phyloP scores from a whole-genome alignment of 92 coral and sea anemone species.

The Ricordea florida region DNA sequence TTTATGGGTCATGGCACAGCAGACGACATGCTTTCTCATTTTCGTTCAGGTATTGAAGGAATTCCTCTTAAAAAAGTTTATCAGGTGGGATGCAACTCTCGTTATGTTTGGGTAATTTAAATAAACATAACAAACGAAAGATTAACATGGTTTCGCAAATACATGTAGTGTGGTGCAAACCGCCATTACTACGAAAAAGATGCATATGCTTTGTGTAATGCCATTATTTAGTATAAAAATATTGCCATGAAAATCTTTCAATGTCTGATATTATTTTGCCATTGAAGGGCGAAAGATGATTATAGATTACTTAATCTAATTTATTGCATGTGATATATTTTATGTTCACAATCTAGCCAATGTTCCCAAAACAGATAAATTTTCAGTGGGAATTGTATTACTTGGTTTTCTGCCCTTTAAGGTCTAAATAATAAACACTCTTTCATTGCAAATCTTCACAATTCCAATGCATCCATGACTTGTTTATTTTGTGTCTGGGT shows the following conservation, averaged over 20 bases:
- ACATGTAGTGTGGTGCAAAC: no score
- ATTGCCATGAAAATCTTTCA: conserved; percentile 9
- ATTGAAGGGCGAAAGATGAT: conserved; percentile 16
- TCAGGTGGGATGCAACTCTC: conserved; percentile 27
- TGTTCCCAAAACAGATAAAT: conserved; percentile 5
- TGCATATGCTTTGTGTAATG: background rate
- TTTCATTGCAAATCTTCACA: conserved; percentile 15
- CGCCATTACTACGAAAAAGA: no score
- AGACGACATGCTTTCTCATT: conserved; percentile 54
- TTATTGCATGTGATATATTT: conserved; percentile 9
- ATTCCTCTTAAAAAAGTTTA: conserved; percentile 30
- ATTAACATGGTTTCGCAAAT: conserved; percentile 24
- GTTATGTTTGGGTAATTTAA: conserved; percentile 22
- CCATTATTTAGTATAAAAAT: background rate
- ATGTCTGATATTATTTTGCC: conserved; percentile 22
- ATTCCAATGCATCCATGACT: conserved; percentile 5
- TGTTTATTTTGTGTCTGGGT: no score
- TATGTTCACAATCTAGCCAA: conserved; percentile 22
- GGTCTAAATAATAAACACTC: background rate
- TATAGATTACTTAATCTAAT: background rate
- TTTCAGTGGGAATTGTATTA: conserved; percentile 10
- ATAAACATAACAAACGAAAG: conserved; percentile 19
- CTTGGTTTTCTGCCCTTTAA: conserved; percentile 20
- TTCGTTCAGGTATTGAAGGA: conserved; percentile 47
- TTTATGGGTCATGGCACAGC: conserved; percentile 69